These are phyloP conservation scores for Orientallactaga sibirica DNA, from an alignment of 2,797 vertebrate species.

Conservation along the genomic window DNA sequence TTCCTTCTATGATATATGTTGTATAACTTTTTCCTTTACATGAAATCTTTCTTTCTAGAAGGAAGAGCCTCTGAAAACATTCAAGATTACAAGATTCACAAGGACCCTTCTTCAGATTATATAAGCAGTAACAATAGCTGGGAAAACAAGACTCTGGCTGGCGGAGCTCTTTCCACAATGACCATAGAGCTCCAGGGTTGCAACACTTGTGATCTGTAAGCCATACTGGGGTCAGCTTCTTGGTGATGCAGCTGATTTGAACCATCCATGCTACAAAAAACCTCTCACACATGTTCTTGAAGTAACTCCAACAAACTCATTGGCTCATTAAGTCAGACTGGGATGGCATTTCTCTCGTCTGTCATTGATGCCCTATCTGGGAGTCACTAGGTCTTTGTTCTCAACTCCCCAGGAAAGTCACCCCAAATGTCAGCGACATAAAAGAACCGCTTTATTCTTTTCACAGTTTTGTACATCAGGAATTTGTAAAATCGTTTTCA, in stretches of 20 bases:
- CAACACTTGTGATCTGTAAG: not conserved
- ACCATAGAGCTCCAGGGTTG: not conserved
- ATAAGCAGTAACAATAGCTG: too few relatives aligned
- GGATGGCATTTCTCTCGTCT: not conserved
- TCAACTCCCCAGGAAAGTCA: not conserved
- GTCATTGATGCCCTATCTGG: not conserved
- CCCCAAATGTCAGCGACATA: not conserved
- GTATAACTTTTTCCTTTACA: not conserved
- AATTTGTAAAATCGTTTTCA: not conserved
- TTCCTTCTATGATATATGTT: not conserved
- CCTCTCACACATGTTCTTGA: too few relatives aligned
- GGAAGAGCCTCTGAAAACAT: not conserved
- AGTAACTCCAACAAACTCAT: not conserved
- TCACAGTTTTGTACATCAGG: not conserved
- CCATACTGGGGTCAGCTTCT: not conserved
- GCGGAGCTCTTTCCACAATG: too few relatives aligned
- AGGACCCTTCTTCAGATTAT: not conserved
- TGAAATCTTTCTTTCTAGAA: not conserved
- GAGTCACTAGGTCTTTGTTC: not conserved
- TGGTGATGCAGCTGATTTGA: not conserved
- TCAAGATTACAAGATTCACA: not conserved
- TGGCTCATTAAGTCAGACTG: not conserved
- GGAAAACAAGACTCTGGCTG: too few relatives aligned
- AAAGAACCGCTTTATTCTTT: not conserved
- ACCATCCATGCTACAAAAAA: too few relatives aligned